Evolutionary conservation across 2,113 vertebrate genomes (phyloP).

Genomic region (Cervus canadensis): DNA sequence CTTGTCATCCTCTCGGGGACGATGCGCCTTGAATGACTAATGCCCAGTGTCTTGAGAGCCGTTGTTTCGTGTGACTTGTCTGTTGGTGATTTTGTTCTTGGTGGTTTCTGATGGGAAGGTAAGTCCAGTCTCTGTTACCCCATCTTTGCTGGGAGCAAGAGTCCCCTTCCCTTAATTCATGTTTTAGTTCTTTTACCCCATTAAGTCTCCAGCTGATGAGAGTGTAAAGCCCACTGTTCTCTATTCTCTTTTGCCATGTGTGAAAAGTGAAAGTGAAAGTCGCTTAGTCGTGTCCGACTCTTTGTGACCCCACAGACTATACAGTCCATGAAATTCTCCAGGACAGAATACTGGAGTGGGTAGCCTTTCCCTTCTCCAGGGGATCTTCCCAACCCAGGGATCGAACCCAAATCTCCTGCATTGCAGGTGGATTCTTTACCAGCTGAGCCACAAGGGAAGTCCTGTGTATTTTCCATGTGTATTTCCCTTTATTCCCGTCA

Average conservation of each 20-base stretch:
- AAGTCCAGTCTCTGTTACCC: neutral
- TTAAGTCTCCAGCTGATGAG: neutral
- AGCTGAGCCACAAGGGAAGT: neutral
- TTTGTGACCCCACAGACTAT: accelerated
- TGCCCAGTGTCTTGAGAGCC: accelerated
- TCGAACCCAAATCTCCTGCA: neutral
- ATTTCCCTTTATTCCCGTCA: neutral
- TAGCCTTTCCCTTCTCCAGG: neutral
- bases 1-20: accelerated
- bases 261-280: neutral
- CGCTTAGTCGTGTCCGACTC: accelerated
- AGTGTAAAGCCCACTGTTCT: accelerated
- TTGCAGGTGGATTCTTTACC: neutral
- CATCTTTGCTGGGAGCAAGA: too few species aligned
- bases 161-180: neutral
- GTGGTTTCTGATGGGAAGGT: neutral
- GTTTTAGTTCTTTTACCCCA: neutral
- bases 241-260: neutral
- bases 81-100: neutral
- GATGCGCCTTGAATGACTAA: accelerated
- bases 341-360: neutral
- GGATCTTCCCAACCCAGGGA: neutral
- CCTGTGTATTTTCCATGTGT: neutral
- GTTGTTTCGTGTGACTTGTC: accelerated
- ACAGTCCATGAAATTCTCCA: neutral